phyloP scores from a whole-genome alignment of 2,888 invertebrate genomes.

The Ecliptopera silaceata region DNA sequence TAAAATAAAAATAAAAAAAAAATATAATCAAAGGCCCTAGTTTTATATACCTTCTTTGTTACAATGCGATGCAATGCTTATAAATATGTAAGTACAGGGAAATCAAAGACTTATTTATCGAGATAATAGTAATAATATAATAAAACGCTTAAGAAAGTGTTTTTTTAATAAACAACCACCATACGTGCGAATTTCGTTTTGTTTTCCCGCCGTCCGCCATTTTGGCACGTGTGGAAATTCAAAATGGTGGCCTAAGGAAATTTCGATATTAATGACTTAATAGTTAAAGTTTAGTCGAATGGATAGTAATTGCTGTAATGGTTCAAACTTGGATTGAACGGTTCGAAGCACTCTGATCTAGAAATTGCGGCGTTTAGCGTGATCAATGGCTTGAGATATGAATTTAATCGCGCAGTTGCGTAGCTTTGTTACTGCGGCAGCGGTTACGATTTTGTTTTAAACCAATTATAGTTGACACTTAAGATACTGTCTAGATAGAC shows the following conservation, averaged over 20 bases:
- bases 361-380: constrained; percentile 19
- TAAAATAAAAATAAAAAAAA: too few relatives aligned
- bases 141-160: too few relatives aligned
- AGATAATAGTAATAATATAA: too few relatives aligned
- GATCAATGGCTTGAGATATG: constrained; percentile 22
- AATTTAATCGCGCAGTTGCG: constrained; percentile 22
- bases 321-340: constrained; percentile 46
- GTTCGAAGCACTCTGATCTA: constrained; percentile 46
- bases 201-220: constrained; percentile 43
- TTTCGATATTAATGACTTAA: constrained; percentile 70
- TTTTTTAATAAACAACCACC: constrained; percentile 48
- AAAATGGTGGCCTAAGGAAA: constrained; percentile 56
- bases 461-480: neutral
- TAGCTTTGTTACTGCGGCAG: neutral
- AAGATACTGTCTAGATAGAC: neutral
- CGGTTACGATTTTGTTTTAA: neutral
- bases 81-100: too few relatives aligned
- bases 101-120: too few relatives aligned
- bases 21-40: too few relatives aligned
- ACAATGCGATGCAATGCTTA: too few relatives aligned
- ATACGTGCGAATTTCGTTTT: constrained; percentile 54
- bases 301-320: constrained; percentile 68
- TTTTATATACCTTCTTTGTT: too few relatives aligned
- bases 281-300: constrained; percentile 70
- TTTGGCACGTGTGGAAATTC: constrained; percentile 51